A percentile compares a stretch with the other conserved stretches of the same genome.
These are phyloP conservation scores for Nothocercus nigrocapillus DNA, from an alignment of 2,113 vertebrate species.

Conservation along the genomic window DNA sequence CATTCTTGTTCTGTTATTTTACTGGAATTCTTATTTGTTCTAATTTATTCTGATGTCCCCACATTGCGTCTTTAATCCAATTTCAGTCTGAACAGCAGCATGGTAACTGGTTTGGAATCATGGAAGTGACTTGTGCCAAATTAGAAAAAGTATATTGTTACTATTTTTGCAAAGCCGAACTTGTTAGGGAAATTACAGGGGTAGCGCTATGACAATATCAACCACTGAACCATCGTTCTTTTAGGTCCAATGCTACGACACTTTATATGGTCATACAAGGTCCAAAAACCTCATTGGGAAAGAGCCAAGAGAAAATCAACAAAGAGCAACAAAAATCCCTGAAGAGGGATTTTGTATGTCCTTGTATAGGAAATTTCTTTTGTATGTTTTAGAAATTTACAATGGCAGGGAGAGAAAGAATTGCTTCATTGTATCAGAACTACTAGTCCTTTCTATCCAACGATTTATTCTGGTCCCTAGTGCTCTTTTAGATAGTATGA, in stretches of 20 bases:
- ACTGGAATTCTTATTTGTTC: conserved; percentile 47
- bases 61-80: conserved; percentile 52
- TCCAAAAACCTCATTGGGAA: conserved; percentile 3
- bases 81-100: background rate
- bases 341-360: background rate
- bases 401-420: background rate
- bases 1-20: conserved; percentile 52
- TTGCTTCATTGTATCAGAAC: background rate
- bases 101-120: conserved; percentile 1
- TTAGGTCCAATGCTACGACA: background rate
- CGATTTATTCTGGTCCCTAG: background rate
- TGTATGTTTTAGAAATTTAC: background rate
- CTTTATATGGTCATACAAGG: conserved; percentile 34
- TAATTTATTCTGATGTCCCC: conserved; percentile 51
- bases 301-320: background rate
- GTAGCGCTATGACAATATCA: conserved; percentile 11
- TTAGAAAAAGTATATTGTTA: conserved; percentile 16
- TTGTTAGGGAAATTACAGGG: conserved; percentile 17
- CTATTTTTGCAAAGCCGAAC: conserved; percentile 34
- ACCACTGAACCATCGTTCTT: background rate
- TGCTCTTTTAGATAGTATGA: background rate
- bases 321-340: background rate
- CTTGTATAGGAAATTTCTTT: conserved; percentile 45
- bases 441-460: background rate
- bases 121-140: background rate